Percentiles rank a stretch among this genome's conserved stretches.
Conservation (phyloP, 2,113 vertebrate species). For the Pao palembangensis region DNA sequence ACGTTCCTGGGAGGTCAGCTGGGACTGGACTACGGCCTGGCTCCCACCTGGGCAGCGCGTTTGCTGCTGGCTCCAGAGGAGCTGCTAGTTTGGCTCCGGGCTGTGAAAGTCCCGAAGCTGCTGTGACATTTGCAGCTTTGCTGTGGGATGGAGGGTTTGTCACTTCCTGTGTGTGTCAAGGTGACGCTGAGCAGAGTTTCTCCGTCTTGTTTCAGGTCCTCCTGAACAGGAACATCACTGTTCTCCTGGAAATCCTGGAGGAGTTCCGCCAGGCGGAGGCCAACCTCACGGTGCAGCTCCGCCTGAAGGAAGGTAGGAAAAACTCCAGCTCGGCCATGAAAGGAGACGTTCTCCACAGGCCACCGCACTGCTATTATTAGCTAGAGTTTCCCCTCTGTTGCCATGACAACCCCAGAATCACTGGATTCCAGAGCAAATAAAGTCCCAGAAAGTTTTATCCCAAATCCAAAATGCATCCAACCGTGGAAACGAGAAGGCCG, state of each 20-base stretch:
- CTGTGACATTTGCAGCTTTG: constrained; percentile 27
- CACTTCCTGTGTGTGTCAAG: no score
- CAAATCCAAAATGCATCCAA: no score
- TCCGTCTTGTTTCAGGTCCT: constrained; percentile 38
- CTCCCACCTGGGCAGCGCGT: background rate
- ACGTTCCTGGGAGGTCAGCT: no score
- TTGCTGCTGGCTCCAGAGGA: background rate
- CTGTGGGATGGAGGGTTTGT: constrained; percentile 1
- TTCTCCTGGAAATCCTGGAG: constrained; percentile 43
- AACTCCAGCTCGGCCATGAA: constrained; percentile 57
- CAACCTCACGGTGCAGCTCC: constrained; percentile 58
- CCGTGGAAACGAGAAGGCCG: no score
- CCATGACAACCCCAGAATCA: constrained; percentile 52
- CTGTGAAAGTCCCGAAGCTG: constrained; percentile 16
- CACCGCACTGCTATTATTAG: constrained; percentile 54
- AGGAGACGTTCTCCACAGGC: constrained; percentile 50
- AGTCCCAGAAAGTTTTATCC: no score
- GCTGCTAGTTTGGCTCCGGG: background rate
- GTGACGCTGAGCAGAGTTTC: background rate
- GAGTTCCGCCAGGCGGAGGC: constrained; percentile 40
- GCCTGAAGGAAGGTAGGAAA: constrained; percentile 69
- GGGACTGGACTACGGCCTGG: no score
- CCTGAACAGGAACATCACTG: constrained; percentile 57
- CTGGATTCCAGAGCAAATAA: no score
- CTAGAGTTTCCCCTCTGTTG: constrained; percentile 47